Conservation (phyloP, 2,888 invertebrate genomes). For the Lasioglossum calceatum region DNA sequence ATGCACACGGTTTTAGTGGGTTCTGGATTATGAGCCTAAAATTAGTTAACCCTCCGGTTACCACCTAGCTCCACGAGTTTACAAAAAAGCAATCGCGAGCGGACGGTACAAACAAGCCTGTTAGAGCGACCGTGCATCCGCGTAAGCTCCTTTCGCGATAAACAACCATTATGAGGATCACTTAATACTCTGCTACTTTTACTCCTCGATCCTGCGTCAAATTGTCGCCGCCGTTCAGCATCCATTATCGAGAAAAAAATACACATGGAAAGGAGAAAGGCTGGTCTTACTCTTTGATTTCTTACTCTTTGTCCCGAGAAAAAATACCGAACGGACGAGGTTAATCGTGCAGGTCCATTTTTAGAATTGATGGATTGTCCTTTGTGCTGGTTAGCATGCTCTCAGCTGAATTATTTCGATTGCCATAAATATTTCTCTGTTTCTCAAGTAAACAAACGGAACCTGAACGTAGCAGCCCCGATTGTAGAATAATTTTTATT, state of each 20-base stretch:
- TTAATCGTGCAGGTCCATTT: conserved; percentile 18
- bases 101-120: conserved; percentile 56
- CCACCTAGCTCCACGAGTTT: conserved; percentile 47
- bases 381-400: background rate
- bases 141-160: conserved; percentile 64
- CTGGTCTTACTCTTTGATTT: background rate
- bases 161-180: conserved; percentile 58
- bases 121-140: conserved; percentile 34
- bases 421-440: background rate
- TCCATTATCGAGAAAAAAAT: conserved; percentile 42
- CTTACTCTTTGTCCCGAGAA: conserved; percentile 3
- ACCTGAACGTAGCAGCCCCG: background rate
- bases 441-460: background rate
- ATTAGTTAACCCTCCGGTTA: conserved; percentile 59
- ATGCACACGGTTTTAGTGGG: conserved; percentile 46
- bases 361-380: conserved; percentile 13
- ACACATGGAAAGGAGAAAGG: background rate
- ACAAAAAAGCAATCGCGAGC: conserved; percentile 52
- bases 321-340: background rate
- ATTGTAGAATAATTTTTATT: background rate
- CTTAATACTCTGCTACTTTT: conserved; percentile 55
- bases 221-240: conserved; percentile 27
- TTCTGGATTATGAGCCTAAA: conserved; percentile 62
- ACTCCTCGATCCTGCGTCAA: conserved; percentile 24
- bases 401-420: background rate